Percentiles rank a stretch among this genome's conserved stretches.
phyloP scores from a whole-genome alignment of 2,113 vertebrate species.

The Psilopsiagon aurifrons region DNA sequence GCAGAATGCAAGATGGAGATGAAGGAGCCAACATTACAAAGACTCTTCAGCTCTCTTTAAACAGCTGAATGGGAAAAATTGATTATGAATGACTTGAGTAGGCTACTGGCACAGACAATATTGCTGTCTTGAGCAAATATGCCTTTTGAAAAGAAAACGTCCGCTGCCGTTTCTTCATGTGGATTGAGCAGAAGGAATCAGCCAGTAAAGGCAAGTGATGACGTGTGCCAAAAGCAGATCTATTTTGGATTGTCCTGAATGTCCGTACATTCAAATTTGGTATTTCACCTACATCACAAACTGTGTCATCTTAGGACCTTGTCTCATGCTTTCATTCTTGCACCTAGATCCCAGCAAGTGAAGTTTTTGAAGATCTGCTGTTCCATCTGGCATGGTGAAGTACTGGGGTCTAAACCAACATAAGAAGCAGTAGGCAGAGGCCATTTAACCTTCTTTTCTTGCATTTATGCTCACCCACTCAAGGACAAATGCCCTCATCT shows the following conservation, averaged over 20 bases:
- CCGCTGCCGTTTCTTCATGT: not conserved
- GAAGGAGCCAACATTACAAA: not conserved
- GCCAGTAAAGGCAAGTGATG: not conserved
- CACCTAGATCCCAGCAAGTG: not conserved
- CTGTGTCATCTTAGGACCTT: not conserved
- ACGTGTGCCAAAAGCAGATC: not conserved
- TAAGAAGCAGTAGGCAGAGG: not conserved
- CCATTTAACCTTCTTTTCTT: not conserved
- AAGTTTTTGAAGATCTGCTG: not conserved
- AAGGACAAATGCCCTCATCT: not conserved
- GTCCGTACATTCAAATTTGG: not conserved
- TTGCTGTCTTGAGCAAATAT: not conserved
- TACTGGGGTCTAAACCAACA: not conserved
- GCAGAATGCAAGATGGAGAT: not conserved
- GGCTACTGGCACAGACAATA: not conserved
- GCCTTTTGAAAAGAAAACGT: not conserved
- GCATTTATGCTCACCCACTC: fast-evolving
- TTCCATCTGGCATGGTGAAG: not conserved
- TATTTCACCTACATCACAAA: not conserved
- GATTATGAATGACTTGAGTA: not conserved
- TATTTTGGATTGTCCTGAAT: not conserved
- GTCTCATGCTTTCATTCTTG: not conserved
- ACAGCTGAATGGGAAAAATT: not conserved
- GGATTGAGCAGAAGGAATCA: not conserved
- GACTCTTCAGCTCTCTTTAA: not conserved